These are phyloP conservation scores for Latrodectus geometricus DNA, from an alignment of 1,140 invertebrate genomes.

Conservation along the genomic window DNA sequence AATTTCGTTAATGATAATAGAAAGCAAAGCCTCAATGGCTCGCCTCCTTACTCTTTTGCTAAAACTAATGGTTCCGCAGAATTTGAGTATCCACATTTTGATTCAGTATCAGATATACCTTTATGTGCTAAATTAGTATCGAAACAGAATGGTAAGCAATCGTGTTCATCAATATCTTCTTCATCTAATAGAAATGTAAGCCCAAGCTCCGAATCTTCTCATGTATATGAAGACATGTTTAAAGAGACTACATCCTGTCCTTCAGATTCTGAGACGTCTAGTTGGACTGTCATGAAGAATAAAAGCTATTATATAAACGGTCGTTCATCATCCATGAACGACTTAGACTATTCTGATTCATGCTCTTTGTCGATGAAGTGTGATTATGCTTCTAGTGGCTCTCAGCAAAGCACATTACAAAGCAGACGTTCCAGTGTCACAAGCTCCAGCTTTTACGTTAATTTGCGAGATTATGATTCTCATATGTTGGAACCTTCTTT, in stretches of 20 bases:
- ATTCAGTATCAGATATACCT: conserved; percentile 31
- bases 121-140: conserved; percentile 54
- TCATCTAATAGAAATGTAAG: conserved; percentile 12
- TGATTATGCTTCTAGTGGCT: conserved; percentile 48
- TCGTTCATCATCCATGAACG: conserved; percentile 42
- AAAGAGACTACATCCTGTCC: conserved; percentile 54
- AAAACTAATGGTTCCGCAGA: background rate
- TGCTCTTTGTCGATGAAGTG: conserved; percentile 48
- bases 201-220: conserved; percentile 33
- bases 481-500: conserved; percentile 49
- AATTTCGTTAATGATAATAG: background rate
- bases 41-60: background rate
- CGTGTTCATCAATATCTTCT: conserved; percentile 8
- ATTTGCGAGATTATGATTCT: conserved; percentile 43
- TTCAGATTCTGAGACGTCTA: conserved; percentile 48
- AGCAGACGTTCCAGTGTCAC: conserved; percentile 36
- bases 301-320: conserved; percentile 52
- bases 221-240: conserved; percentile 57
- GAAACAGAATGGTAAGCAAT: conserved; percentile 33
- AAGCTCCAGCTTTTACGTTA: conserved; percentile 53
- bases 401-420: conserved; percentile 45
- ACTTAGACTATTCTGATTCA: conserved; percentile 44
- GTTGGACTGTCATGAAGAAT: conserved; percentile 56
- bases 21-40: background rate
- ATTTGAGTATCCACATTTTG: conserved; percentile 38